Evolutionary conservation across 2,797 vertebrate genomes (phyloP), one percentile per base, ranked within the genome.

Genomic region (Chrysocyon brachyurus): DNA sequence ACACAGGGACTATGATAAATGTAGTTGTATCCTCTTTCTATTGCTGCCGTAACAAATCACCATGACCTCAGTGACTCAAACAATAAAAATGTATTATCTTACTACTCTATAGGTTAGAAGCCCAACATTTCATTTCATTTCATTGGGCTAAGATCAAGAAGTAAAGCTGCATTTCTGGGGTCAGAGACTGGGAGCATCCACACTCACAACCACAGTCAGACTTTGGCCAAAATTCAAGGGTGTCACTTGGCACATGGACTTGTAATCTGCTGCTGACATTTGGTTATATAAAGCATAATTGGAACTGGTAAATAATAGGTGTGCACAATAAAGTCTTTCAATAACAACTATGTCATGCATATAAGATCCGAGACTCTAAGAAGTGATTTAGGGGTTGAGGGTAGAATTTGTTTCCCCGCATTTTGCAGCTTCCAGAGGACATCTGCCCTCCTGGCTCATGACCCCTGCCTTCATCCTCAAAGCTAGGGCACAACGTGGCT

Each of bases 371-470:
- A 2, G 4, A 36, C 5, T 28, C 31, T 3, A 22, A 40, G 79
- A 92, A 36, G 40, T 9, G 2, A 12, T 10, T 12, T 61, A 46
- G 68, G 75, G 16, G 2, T 12, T 77, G 4, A 22, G 49, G 6
- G 16, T 26, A 14, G 40, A 0, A 40, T 57, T 28, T 12, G 15
- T 40, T 54, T 1, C 79, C 14, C 16, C 1, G 5, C 17, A 21
- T 68, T 68, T 57, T 12, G 31, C 36, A 12, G 26, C 33, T 31
- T 52, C 72, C 5, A 0, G 72, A 56, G 3, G 19, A 4, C 16
- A 0, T 0, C 7, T 0, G 0, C 5, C 4, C 24, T 12, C 68
- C 63, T 36, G 14, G 63, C 2, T 24, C 46, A 3, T 0, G 15
- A 19, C 24, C 3, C 17, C 31, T 31, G 9, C 16, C 28, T 36